Conservation (phyloP, 2,888 invertebrate species). For the Cremastinae sp. region DNA sequence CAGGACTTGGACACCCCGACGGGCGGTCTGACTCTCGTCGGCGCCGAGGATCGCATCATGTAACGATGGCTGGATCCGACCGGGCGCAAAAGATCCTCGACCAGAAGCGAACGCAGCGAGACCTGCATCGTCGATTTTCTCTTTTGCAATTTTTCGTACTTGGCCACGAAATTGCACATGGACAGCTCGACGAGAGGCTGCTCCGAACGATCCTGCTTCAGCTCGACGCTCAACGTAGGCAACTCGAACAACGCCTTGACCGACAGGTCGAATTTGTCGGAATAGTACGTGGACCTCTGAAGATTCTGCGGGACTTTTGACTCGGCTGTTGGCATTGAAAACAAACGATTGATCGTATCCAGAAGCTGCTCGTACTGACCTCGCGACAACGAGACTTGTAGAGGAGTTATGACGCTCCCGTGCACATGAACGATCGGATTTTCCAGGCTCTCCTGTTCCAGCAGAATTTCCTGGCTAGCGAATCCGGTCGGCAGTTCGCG, state of each 20-base stretch:
- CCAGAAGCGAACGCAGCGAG: slow-evolving; percentile 90
- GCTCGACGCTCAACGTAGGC: slow-evolving; percentile 88
- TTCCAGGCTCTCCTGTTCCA: slow-evolving; percentile 61
- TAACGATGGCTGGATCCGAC: slow-evolving; percentile 90
- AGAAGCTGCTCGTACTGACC: slow-evolving; percentile 95
- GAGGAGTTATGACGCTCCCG: slow-evolving; percentile 90
- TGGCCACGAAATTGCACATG: slow-evolving; percentile 90
- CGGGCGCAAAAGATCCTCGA: slow-evolving; percentile 94
- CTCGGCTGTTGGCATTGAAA: slow-evolving; percentile 75
- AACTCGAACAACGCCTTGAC: slow-evolving; percentile 86
- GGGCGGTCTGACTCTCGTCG: slow-evolving; percentile 71
- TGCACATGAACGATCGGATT: slow-evolving; percentile 75
- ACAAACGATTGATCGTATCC: slow-evolving; percentile 83
- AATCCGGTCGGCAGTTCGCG: slow-evolving; percentile 76
- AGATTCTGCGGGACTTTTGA: slow-evolving; percentile 73
- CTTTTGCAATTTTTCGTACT: slow-evolving; percentile 86
- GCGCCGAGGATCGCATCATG: slow-evolving; percentile 89
- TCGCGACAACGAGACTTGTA: slow-evolving; percentile 92
- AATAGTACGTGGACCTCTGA: slow-evolving; percentile 67
- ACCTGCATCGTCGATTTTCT: slow-evolving; percentile 89
- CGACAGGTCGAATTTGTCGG: slow-evolving; percentile 75
- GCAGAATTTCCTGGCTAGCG: slow-evolving; percentile 59
- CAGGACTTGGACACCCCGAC: slow-evolving; percentile 87
- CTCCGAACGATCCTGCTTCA: slow-evolving; percentile 88
- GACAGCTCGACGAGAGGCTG: slow-evolving; percentile 92